Evolutionary conservation across 2,113 vertebrate genomes (phyloP), one percentile per base, ranked within the genome.

Genomic region (Pachypanchax playfairii): DNA sequence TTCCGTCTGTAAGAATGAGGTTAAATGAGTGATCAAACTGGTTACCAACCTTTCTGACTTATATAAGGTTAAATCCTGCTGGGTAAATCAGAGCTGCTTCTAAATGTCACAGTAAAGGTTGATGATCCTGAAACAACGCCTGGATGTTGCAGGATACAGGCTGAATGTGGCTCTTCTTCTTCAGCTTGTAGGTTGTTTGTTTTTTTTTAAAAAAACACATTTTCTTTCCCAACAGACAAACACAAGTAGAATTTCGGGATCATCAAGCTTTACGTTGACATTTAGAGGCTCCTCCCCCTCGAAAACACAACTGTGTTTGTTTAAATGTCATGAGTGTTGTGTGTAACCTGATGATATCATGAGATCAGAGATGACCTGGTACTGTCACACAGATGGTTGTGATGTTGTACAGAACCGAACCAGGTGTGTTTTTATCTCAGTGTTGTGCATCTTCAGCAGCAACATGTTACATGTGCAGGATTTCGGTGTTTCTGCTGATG

Each of bases 31-130:
- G 14, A 17, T 4, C 36, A 17, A 15, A 39, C 39, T 3, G 15
- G 35, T 36, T 1, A 18, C 6, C 39, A 6, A 41, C 5, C 10
- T 8, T 39, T 0, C 3, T n/a, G 14, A 28, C 17, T 18, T 49
- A 3, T 29, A 4, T 36, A 21, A 25, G 59, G 6, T 39, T 31
- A 20, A 3, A 39, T 6, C 33, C 51, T 33, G 28, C 20, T 17
- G 24, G 56, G 39, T 51, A 22, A 47, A 36, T 12, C 24, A 6
- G 22, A 15, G 44, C 20, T 15, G 15, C 39, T 21, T 60, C 18
- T 18, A 75, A 61, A 79, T 70, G 68, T 29, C 65, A 78, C 21
- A 15, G 44, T 15, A 31, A 62, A 70, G 64, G 47, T 24, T 62
- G 21, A 57, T 43, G 47, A 78, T 57, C 59, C 59, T 36, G 50